phyloP scores from a whole-genome alignment of 1,140 invertebrate species.

The Steinernema feltiae region DNA sequence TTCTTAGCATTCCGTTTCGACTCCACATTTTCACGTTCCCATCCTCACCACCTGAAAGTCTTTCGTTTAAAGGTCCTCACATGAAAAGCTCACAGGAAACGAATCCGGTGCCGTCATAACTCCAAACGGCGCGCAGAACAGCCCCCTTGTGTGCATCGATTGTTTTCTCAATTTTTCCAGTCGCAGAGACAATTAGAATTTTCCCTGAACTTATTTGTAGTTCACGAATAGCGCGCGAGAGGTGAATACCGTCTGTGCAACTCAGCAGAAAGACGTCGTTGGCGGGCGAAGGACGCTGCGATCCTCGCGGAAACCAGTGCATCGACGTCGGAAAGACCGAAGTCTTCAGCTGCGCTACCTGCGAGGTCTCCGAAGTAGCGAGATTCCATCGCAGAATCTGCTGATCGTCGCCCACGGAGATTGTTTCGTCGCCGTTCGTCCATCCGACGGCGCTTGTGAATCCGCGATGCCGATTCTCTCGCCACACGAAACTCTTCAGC shows the following conservation, averaged over 20 bases:
- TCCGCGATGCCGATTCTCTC: conserved; percentile 63
- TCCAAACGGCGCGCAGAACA: conserved; percentile 74
- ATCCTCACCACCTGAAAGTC: conserved; percentile 80
- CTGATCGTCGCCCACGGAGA: conserved; percentile 86
- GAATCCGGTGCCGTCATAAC: conserved; percentile 80
- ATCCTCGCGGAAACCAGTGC: conserved; percentile 70
- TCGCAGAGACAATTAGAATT: conserved; percentile 78
- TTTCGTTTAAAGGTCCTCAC: background rate
- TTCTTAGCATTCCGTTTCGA: conserved; percentile 83
- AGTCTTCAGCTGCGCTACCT: conserved; percentile 67
- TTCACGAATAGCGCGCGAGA: background rate
- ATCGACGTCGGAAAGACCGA: conserved; percentile 76
- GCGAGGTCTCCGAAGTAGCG: conserved; percentile 70
- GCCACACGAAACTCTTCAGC: conserved; percentile 18
- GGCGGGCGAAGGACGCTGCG: conserved; percentile 65
- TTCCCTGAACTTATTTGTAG: conserved; percentile 64
- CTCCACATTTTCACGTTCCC: conserved; percentile 94
- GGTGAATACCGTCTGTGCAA: conserved; percentile 73
- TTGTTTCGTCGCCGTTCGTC: conserved; percentile 83
- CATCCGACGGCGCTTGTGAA: conserved; percentile 79
- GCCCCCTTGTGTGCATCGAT: conserved; percentile 85
- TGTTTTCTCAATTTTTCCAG: conserved; percentile 82
- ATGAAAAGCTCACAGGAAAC: conserved; percentile 67
- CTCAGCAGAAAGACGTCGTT: conserved; percentile 78
- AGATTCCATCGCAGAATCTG: conserved; percentile 80